Percentiles rank a stretch among this genome's conserved stretches.
phyloP scores from a whole-genome alignment of 35 echinoderm and acorn worm species.

The Apostichopus californicus region DNA sequence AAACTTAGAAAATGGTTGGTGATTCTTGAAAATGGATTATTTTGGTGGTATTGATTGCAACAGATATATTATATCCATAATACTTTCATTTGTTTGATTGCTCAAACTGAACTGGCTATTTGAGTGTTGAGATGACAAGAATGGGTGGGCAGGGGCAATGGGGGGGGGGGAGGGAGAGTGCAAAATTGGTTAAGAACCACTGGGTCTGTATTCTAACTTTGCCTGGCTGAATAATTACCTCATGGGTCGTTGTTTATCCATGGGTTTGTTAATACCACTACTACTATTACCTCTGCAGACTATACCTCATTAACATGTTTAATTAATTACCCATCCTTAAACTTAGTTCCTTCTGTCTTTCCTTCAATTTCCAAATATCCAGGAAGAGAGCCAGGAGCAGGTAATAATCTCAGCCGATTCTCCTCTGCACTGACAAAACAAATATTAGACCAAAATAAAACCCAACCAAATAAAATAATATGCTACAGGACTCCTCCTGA shows the following conservation, averaged over 20 bases:
- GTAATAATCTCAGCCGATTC: constrained; percentile 19
- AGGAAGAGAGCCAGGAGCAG: constrained; percentile 77
- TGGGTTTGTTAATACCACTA: neutral
- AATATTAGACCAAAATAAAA: too few relatives aligned
- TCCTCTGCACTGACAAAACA: too few relatives aligned
- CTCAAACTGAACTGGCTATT: too few relatives aligned
- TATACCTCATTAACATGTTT: constrained; percentile 5
- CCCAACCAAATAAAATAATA: neutral
- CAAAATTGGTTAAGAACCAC: neutral
- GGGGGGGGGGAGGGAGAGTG: too few relatives aligned
- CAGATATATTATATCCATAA: neutral
- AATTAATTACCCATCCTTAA: constrained; percentile 43
- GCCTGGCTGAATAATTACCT: constrained; percentile 3
- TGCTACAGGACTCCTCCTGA: neutral
- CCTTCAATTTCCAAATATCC: constrained; percentile 62
- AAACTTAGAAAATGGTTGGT: neutral
- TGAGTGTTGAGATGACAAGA: too few relatives aligned
- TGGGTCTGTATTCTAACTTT: neutral
- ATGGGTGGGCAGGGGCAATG: too few relatives aligned
- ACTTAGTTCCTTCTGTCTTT: constrained; percentile 48
- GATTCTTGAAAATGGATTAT: neutral
- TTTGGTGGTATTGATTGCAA: neutral
- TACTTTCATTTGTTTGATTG: too few relatives aligned
- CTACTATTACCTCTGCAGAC: neutral
- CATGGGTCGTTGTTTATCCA: constrained; percentile 2